Evolutionary conservation across 2,113 vertebrate species (phyloP).

Genomic region (Stigmatopora argus): DNA sequence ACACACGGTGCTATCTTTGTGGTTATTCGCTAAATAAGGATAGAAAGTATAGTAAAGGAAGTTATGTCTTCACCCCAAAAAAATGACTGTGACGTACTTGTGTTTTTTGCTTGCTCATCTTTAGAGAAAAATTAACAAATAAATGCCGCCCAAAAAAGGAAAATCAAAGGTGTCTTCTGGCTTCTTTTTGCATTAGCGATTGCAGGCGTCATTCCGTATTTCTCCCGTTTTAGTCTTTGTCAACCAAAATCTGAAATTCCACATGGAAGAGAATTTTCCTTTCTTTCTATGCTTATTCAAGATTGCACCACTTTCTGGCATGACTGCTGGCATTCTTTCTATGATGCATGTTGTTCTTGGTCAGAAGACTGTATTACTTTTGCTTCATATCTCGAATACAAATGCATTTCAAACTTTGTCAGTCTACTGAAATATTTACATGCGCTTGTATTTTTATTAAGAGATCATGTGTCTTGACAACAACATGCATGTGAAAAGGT

Average conservation of each 20-base stretch:
- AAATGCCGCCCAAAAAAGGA: constrained; percentile 78
- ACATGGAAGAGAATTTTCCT: constrained; percentile 74
- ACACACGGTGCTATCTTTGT: constrained; percentile 73
- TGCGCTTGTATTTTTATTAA: constrained; percentile 49
- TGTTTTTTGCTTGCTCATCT: constrained; percentile 88
- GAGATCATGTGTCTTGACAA: constrained; percentile 27
- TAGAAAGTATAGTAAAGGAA: constrained; percentile 56
- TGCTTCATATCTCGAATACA: constrained; percentile 35
- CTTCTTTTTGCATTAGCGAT: constrained; percentile 59
- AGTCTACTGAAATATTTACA: neutral
- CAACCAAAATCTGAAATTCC: constrained; percentile 48
- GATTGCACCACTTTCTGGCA: constrained; percentile 53
- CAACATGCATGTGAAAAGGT: constrained; percentile 56
- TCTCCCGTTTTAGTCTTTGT: constrained; percentile 47
- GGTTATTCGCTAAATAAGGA: constrained; percentile 59
- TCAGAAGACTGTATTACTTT: constrained; percentile 58
- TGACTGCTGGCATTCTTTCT: constrained; percentile 46
- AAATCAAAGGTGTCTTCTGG: constrained; percentile 69
- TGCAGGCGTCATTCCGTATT: constrained; percentile 55
- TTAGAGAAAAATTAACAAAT: constrained; percentile 81
- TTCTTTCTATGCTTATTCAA: constrained; percentile 48
- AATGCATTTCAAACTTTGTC: neutral
- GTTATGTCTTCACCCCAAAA: constrained; percentile 75
- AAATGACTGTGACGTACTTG: constrained; percentile 87
- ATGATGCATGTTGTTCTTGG: constrained; percentile 50